Base-by-base conservation (phyloP, 2,797 vertebrate species). In the Enteromius viviparus region DNA sequence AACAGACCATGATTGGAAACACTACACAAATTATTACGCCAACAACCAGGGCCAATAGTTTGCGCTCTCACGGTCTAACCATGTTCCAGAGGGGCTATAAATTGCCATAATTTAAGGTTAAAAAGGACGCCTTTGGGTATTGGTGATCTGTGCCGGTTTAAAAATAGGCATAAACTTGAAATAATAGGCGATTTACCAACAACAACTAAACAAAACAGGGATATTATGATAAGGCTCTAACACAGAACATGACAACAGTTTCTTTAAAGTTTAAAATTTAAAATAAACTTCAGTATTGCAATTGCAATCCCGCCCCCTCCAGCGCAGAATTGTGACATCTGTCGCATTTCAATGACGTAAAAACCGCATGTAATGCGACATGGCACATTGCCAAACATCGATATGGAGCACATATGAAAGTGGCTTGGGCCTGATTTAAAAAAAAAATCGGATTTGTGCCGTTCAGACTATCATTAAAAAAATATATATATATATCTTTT, bases 21-120 rank as follows among this genome's bases (percentile, higher is more conserved):
- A 58, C 51, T 15, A 8, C 21, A 75, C n/a, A 58, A 40, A 75
- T 40, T 1, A n/a, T 14, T 76, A 90, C 84, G 89, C 87, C 88
- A 89, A 68, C 19, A 68, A 21, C 34, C 19, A 68, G 19, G 10
- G 32, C 65, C 34, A 68, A 76, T 37, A 17, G 12, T 76, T 76
- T 76, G 74, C 0, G 0, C n/a, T 76, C 74, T 76, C 53, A 58
- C 53, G 4, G 53, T 76, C 7, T 76, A 58, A 76, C 12, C 23
- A 40, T 29, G 40, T 4, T 65, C 40, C 15, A 78, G 42, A 65
- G 19, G 12, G 40, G 42, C 23, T 47, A 47, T 78, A 77, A 77
- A 64, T 47, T 76, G 14, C 2, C n/a, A 42, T 64, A 0, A 47
- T 78, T 78, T 62, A 14, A 9, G 51, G 47, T 34, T 53, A 64